These are phyloP conservation scores for Halyomorpha halys DNA, from an alignment of 1,140 invertebrate genomes.

Conservation along the genomic window DNA sequence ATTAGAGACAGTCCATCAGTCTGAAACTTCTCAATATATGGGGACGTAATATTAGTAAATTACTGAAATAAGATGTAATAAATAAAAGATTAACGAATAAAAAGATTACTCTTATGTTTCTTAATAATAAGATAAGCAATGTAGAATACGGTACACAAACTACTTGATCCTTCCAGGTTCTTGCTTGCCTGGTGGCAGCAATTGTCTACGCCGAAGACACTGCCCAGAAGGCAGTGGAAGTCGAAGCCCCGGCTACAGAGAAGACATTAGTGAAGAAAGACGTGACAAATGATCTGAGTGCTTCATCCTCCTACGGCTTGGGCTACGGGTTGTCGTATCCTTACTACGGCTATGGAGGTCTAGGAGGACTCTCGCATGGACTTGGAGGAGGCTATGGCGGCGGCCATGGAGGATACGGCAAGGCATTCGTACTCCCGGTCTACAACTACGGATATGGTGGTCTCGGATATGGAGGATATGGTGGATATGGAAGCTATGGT, in stretches of 20 bases:
- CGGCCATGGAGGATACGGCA: slow-evolving; percentile 28
- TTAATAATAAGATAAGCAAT: too few species aligned
- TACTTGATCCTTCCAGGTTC: not conserved
- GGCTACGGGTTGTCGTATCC: slow-evolving; percentile 15
- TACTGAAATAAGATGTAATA: too few species aligned
- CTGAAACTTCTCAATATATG: too few species aligned
- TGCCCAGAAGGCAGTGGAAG: not conserved
- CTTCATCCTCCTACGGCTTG: not conserved
- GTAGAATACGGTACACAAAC: too few species aligned
- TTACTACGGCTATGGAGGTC: slow-evolving; percentile 13
- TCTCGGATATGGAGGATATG: slow-evolving; percentile 34
- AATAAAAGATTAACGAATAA: too few species aligned
- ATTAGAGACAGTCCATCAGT: too few species aligned
- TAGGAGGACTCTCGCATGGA: not conserved
- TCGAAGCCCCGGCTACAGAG: not conserved
- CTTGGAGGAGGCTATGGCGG: slow-evolving; percentile 30
- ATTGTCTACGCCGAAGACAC: not conserved
- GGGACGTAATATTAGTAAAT: too few species aligned
- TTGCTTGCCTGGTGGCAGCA: slow-evolving; percentile 10
- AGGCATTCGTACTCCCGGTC: slow-evolving; percentile 5
- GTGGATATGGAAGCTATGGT: slow-evolving; percentile 31
- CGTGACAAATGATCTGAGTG: not conserved
- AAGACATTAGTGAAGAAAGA: not conserved
- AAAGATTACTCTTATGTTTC: too few species aligned
- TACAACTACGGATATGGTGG: slow-evolving; percentile 34